Percentiles rank a stretch among this genome's conserved stretches.
Conservation (phyloP, 2,888 invertebrate species). For the Aporophyla nigra region DNA sequence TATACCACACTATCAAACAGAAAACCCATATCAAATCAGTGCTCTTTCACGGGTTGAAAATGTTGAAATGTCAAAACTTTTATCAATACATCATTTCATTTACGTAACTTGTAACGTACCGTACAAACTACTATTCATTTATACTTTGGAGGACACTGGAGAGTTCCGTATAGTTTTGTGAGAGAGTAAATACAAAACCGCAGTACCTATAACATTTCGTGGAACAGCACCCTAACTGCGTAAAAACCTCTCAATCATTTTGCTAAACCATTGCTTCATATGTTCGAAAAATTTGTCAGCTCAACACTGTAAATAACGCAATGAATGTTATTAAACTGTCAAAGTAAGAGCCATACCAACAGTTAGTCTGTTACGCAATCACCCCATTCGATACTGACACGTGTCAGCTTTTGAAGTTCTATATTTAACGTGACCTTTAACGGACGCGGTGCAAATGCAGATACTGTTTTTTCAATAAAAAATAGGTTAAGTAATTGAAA, state of each 20-base stretch:
- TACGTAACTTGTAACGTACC: background rate
- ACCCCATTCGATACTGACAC: background rate
- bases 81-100: constrained; percentile 7
- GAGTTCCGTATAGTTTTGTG: background rate
- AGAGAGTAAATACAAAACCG: background rate
- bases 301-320: too few relatives aligned
- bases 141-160: background rate
- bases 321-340: too few relatives aligned
- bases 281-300: too few relatives aligned
- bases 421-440: background rate
- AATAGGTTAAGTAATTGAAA: background rate
- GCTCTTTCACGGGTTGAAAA: background rate
- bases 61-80: background rate
- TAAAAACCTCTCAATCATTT: too few relatives aligned
- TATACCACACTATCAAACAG: background rate
- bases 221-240: background rate
- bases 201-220: background rate
- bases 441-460: background rate
- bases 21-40: too few relatives aligned
- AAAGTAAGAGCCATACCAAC: too few relatives aligned
- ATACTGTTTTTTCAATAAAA: background rate
- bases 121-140: background rate
- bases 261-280: too few relatives aligned
- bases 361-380: too few relatives aligned
- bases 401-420: background rate